These are phyloP conservation scores for Nineta flava DNA, from an alignment of 2,888 invertebrate genomes.

Conservation along the genomic window DNA sequence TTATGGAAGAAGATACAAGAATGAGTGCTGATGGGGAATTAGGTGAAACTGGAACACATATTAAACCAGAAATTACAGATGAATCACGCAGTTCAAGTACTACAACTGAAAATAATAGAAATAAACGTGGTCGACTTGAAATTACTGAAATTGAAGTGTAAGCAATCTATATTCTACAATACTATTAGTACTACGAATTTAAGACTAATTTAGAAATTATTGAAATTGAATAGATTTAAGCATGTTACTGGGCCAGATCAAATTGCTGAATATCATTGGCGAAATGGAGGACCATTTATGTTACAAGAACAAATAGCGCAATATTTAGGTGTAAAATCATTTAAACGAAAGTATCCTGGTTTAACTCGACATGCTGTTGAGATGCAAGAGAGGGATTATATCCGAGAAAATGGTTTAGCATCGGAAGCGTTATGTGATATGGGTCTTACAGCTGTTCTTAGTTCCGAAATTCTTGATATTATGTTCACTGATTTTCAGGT, in stretches of 20 bases:
- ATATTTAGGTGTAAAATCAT: slow-evolving; percentile 87
- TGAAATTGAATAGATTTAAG: background rate
- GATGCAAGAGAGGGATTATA: slow-evolving; percentile 79
- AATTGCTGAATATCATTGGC: slow-evolving; percentile 89
- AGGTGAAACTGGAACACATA: slow-evolving; percentile 22
- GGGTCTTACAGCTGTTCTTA: slow-evolving; percentile 80
- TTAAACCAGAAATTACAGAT: slow-evolving; percentile 27
- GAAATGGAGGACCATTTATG: slow-evolving; percentile 69
- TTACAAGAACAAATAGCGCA: slow-evolving; percentile 93
- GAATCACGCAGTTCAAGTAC: slow-evolving; percentile 77
- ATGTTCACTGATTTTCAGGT: slow-evolving; percentile 85
- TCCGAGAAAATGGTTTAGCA: slow-evolving; percentile 68
- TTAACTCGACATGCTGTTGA: slow-evolving; percentile 68
- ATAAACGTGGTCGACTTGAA: slow-evolving; percentile 33
- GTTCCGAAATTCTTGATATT: slow-evolving; percentile 86
- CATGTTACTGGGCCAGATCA: slow-evolving; percentile 53
- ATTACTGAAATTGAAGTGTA: slow-evolving; percentile 31
- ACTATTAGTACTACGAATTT: too few species aligned
- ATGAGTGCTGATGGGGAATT: slow-evolving; percentile 54
- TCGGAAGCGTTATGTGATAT: slow-evolving; percentile 86
- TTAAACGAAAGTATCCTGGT: slow-evolving; percentile 91
- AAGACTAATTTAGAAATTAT: background rate
- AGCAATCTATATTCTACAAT: slow-evolving; percentile 8
- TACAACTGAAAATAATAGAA: slow-evolving; percentile 43
- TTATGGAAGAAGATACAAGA: slow-evolving; percentile 59